A percentile compares a stretch with the other conserved stretches of the same genome.
phyloP scores from a whole-genome alignment of 1,140 invertebrate species.

The Rhynchophorus ferrugineus region DNA sequence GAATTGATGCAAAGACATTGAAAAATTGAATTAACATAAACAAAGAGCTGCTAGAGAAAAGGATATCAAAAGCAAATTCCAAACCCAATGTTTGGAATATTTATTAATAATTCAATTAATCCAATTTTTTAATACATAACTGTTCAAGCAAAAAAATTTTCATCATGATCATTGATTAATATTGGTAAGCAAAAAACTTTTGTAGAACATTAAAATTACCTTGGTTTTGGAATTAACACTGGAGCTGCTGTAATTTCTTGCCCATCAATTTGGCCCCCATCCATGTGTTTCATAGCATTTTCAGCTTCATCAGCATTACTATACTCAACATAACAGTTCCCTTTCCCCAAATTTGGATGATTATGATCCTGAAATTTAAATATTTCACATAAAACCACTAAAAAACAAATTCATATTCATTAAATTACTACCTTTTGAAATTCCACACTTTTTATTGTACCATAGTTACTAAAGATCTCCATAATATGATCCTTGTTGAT shows the following conservation, averaged over 20 bases:
- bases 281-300: conserved; percentile 99
- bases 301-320: conserved; percentile 90
- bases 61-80: too few species aligned
- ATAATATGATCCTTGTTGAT: conserved; percentile 87
- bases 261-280: conserved; percentile 88
- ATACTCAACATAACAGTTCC: conserved; percentile 94
- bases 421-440: conserved; percentile 53
- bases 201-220: too few species aligned
- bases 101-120: not conserved
- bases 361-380: conserved; percentile 55
- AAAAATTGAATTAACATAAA: too few species aligned
- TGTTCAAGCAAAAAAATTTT: too few species aligned
- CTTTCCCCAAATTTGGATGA: conserved; percentile 76
- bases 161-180: too few species aligned
- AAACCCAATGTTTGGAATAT: too few species aligned
- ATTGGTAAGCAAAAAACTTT: too few species aligned
- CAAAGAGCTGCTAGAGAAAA: too few species aligned
- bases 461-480: conserved; percentile 94
- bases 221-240: conserved; percentile 69
- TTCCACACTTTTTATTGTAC: conserved; percentile 82
- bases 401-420: not conserved
- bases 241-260: conserved; percentile 92
- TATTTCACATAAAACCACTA: not conserved
- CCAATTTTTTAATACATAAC: too few species aligned
- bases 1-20: too few species aligned